Base-by-base conservation (phyloP, 92 coral and sea anemone species). In the Epizoanthus rinbou region DNA sequence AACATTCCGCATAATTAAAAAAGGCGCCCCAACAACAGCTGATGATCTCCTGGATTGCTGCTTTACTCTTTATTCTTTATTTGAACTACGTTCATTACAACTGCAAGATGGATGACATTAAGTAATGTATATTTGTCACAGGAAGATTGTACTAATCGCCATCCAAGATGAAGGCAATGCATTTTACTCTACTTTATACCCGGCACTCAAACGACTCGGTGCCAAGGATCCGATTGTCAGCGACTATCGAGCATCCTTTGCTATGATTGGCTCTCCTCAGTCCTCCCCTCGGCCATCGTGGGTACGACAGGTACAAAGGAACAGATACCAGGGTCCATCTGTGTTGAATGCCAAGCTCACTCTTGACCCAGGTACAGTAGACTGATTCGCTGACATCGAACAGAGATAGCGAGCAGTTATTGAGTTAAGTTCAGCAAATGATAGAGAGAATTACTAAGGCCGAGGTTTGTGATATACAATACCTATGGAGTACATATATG, bases 111-210 rank as follows among this genome's bases (percentile, higher is more conserved):
- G 14, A 50, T 50, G 54, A 50, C 54, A 50, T 11, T 16, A 60
- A 0, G 25, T 14, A 6, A 5, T 65, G 16, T 81, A 25, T 28
- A 19, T 72, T 53, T 16, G 24, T n/a, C 17, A 8, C 80, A 86
- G 90, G 57, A 65, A 87, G 57, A 82, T 87, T 54, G 83, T 87
- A 14, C 66, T 87, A 33, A 85, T 73, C 9, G 90, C 90, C 79
- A 87, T 87, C 35, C 90, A 87, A 70, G 90, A 87, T 56, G 90
- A 87, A 75, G 90, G 83, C 3, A 47, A 58, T 41, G 81, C 31
- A 47, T 22, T 17, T 16, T 33, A 68, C 39, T 43, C 78, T 33
- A 43, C 69, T 56, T 78, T 87, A 43, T 24, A 78, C 8, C 25
- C 75, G 6, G 82, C 84, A 37, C 59, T 87, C 47, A 53, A 73